phyloP scores from a whole-genome alignment of 2,888 invertebrate genomes.

The Nymphalis polychloros region DNA sequence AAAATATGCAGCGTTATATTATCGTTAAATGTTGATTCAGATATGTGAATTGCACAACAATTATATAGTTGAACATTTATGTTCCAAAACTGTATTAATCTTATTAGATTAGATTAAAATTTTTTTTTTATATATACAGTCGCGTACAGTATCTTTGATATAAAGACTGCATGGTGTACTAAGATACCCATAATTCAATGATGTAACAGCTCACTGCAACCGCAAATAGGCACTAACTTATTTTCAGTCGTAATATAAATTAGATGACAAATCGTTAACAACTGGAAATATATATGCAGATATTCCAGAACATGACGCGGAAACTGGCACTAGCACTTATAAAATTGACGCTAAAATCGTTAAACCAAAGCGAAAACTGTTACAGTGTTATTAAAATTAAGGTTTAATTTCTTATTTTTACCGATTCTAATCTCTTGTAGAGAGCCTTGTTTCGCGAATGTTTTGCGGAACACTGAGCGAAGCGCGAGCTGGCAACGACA shows the following conservation, averaged over 20 bases:
- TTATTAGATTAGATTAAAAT: too few species aligned
- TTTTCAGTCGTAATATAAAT: slow-evolving; percentile 19
- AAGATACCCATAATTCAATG: slow-evolving; percentile 2
- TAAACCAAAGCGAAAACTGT: slow-evolving; percentile 33
- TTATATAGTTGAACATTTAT: too few species aligned
- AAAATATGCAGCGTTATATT: not conserved
- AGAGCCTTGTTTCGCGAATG: slow-evolving; percentile 64
- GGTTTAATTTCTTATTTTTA: slow-evolving; percentile 3
- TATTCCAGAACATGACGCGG: slow-evolving; percentile 15
- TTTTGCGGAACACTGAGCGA: slow-evolving; percentile 48
- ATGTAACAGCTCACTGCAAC: slow-evolving; percentile 23
- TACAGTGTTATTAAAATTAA: slow-evolving; percentile 15
- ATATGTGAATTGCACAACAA: too few species aligned
- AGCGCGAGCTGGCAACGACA: slow-evolving; percentile 55
- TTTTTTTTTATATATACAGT: not conserved
- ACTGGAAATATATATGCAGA: slow-evolving; percentile 31
- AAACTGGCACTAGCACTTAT: slow-evolving; percentile 31
- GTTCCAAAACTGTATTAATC: too few species aligned
- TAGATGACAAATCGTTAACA: slow-evolving; percentile 30
- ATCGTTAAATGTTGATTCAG: not conserved
- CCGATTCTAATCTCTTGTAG: slow-evolving; percentile 3
- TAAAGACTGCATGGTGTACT: not conserved
- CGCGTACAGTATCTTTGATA: not conserved
- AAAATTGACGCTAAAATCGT: slow-evolving; percentile 42
- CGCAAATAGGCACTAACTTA: slow-evolving; percentile 18